Percentiles rank a stretch among this genome's conserved stretches.
These are phyloP conservation scores for Brachyrhaphis roseni DNA, from an alignment of 2,797 vertebrate species.

Conservation along the genomic window DNA sequence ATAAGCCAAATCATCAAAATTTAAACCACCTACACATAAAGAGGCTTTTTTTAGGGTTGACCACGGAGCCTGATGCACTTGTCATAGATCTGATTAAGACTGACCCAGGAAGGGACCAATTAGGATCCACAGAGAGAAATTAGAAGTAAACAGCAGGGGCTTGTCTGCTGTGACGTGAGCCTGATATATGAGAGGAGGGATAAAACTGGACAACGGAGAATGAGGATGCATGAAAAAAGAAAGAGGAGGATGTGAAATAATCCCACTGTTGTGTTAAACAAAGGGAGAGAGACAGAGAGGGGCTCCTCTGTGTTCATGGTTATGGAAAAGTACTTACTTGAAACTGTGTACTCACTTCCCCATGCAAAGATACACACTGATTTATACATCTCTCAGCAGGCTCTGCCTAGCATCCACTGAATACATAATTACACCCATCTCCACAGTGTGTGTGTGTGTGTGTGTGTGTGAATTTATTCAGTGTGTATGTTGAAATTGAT, in stretches of 20 bases:
- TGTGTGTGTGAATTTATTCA: not conserved
- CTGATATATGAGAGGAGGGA: conserved; percentile 69
- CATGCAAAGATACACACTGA: conserved; percentile 22
- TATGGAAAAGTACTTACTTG: conserved; percentile 59
- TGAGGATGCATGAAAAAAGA: conserved; percentile 38
- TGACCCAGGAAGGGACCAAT: conserved; percentile 60
- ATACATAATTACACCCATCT: conserved; percentile 34
- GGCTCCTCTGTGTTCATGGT: conserved; percentile 46
- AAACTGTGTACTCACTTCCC: conserved; percentile 36
- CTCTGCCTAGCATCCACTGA: conserved; percentile 33
- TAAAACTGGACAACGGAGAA: conserved; percentile 60
- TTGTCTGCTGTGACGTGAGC: conserved; percentile 47
- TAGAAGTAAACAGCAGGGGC: conserved; percentile 65
- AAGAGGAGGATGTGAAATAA: conserved; percentile 30
- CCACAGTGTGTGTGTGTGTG: not conserved
- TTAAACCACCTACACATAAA: conserved; percentile 22
- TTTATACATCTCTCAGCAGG: conserved; percentile 44
- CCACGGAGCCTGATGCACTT: conserved; percentile 33
- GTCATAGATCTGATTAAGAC: conserved; percentile 59
- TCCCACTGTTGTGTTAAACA: conserved; percentile 49
- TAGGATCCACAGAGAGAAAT: conserved; percentile 66
- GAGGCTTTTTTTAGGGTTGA: not conserved
- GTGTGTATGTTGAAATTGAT: conserved; percentile 29
- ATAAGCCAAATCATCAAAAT: conserved; percentile 43
- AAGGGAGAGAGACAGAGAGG: conserved; percentile 18